Base-by-base conservation (phyloP, 1,140 invertebrate genomes). In the Caenorhabditis inopinata region DNA sequence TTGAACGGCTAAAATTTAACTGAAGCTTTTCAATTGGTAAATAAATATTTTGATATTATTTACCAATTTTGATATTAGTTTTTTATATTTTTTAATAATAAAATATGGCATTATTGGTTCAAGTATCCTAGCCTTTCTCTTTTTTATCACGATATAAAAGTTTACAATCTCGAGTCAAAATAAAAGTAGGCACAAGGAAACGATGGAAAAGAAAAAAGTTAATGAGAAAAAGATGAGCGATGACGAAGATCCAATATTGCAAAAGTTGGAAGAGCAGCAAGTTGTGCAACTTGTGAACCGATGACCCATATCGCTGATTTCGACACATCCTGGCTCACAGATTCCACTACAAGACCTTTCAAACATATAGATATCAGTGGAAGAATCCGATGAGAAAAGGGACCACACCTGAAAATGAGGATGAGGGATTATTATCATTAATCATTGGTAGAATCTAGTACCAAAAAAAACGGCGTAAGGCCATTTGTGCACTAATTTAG, bases 301-400 rank as follows among this genome's bases (percentile, higher is more conserved):
- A 68, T 78, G 77, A 27, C 49, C 53, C 77, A 78, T 78, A 68
- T 78, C 77, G 38, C 46, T 51, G n/a, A 78, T 51, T 51, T 78
- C 46, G 29, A 58, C 51, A 68, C 77, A 78, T 62, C 77, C 77
- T 14, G 35, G 38, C 23, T 73, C 51, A 27, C 77, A 78, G 3
- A 53, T 35, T 29, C 42, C 53, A 58, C 51, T 73, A 18, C 77
- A 78, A 12, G 49, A 62, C 14, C 77, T 25, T 11, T 78, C 77
- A 27, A 78, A 68, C 77, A 78, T 78, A 42, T 78, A 78, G 46
- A 58, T 68, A 11, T 78, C 27, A 2, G 42, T 48, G 1, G 38
- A 27, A 18, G 62, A 45, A 27, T 78, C 53, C 0, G 77, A 78
- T 4, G 58, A 38, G 42, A 68, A 68, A 6, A 78, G 53, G 23